A percentile compares a stretch with the other conserved stretches of the same genome.
Evolutionary conservation across 1,140 invertebrate species (phyloP).

Genomic region (Orussus abietinus): DNA sequence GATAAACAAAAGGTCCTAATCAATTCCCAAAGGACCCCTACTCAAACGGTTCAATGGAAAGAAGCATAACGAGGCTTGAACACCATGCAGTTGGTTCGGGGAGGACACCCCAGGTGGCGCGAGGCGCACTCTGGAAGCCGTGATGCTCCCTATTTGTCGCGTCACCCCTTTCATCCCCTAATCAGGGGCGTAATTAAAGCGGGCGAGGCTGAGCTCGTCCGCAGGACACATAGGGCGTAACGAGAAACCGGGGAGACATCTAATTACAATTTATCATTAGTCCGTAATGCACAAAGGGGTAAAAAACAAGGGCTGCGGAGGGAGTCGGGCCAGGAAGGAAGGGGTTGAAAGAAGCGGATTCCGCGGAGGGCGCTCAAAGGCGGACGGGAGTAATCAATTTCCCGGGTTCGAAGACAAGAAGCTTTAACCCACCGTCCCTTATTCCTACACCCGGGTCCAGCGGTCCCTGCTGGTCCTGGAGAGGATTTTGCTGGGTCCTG

Average conservation of each 20-base stretch:
- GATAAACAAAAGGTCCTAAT: too few relatives aligned
- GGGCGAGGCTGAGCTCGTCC: not conserved
- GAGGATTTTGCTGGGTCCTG: too few relatives aligned
- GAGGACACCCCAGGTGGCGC: too few relatives aligned
- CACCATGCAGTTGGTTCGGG: too few relatives aligned
- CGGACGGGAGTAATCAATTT: slow-evolving; percentile 24
- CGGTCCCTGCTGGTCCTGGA: too few relatives aligned
- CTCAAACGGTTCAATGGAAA: too few relatives aligned
- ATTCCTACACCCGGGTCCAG: too few relatives aligned
- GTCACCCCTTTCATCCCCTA: not conserved
- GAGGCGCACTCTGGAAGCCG: too few relatives aligned
- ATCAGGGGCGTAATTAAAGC: not conserved
- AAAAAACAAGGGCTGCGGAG: not conserved
- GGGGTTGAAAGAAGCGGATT: slow-evolving; percentile 11
- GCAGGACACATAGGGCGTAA: not conserved
- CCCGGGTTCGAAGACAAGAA: slow-evolving; percentile 21
- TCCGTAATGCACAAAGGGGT: slow-evolving; percentile 2
- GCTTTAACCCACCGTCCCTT: slow-evolving; percentile 21
- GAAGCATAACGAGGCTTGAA: too few relatives aligned
- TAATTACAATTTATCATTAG: slow-evolving; percentile 1
- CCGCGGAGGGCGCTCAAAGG: slow-evolving; percentile 16
- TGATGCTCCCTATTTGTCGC: too few relatives aligned
- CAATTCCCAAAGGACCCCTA: too few relatives aligned
- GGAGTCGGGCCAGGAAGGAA: not conserved
- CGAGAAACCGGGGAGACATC: not conserved